Evolutionary conservation across 2,113 vertebrate genomes (phyloP).

Genomic region (Anarrhichthys ocellatus): DNA sequence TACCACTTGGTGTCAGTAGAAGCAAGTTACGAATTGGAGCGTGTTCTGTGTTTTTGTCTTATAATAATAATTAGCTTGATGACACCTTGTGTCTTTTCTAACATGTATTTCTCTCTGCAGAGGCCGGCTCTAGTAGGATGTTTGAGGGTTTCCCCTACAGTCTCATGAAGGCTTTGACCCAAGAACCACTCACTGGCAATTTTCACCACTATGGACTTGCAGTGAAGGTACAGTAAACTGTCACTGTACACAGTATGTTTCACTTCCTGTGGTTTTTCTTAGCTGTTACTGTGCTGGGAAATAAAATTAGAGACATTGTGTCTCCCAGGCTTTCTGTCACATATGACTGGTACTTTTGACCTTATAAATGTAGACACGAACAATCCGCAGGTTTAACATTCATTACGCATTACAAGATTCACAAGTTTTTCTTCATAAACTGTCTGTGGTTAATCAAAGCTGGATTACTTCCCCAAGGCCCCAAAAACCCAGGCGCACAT

Average conservation of each 20-base stretch:
- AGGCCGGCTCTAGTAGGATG: slow-evolving; percentile 77
- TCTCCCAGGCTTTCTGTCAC: background rate
- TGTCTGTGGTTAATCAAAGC: background rate
- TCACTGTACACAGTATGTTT: background rate
- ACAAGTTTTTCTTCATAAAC: background rate
- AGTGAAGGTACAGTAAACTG: slow-evolving; percentile 71
- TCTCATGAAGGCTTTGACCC: slow-evolving; percentile 73
- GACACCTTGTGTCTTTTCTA: background rate
- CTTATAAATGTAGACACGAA: background rate
- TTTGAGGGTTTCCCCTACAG: slow-evolving; percentile 77
- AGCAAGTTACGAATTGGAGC: background rate
- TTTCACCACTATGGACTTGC: slow-evolving; percentile 84
- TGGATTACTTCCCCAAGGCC: background rate
- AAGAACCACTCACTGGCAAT: slow-evolving; percentile 84
- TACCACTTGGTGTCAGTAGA: slow-evolving; percentile 63
- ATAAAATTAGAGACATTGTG: background rate
- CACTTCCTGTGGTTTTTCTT: slow-evolving; percentile 14
- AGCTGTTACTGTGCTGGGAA: background rate
- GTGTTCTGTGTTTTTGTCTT: background rate
- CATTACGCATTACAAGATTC: background rate
- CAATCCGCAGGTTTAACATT: background rate
- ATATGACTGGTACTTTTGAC: background rate
- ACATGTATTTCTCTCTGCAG: slow-evolving; percentile 56
- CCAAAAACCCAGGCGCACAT: background rate
- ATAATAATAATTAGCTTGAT: background rate